Percentiles rank a stretch among this genome's conserved stretches.
Evolutionary conservation across 2,888 invertebrate species (phyloP).

Genomic region (Leucoma salicis): DNA sequence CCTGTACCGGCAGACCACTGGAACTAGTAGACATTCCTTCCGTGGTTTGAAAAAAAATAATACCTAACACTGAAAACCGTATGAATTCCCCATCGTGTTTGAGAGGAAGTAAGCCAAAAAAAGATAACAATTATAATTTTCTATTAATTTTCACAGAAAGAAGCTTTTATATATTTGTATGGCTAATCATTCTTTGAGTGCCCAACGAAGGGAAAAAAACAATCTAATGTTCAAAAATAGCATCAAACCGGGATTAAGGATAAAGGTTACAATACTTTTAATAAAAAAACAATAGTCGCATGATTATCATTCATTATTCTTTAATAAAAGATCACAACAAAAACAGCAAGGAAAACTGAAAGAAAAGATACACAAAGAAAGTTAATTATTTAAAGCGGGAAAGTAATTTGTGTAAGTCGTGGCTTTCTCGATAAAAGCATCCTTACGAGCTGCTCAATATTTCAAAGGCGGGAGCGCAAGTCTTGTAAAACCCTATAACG

Average conservation of each 20-base stretch:
- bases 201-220: no score
- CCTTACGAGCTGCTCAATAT: slow-evolving; percentile 25
- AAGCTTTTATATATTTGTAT: no score
- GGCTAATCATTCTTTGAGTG: no score
- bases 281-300: neutral
- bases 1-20: no score
- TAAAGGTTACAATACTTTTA: slow-evolving; percentile 4
- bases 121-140: no score
- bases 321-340: slow-evolving; percentile 9
- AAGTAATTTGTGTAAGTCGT: slow-evolving; percentile 19
- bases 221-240: no score
- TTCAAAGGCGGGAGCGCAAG: slow-evolving; percentile 20
- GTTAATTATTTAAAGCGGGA: slow-evolving; percentile 20
- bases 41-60: no score
- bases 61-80: no score
- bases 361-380: slow-evolving; percentile 10
- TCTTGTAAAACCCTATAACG: slow-evolving; percentile 28
- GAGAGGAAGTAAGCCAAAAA: no score
- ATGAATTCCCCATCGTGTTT: no score
- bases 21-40: no score
- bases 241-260: neutral
- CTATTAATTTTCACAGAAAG: no score
- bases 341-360: slow-evolving; percentile 4
- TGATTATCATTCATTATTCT: slow-evolving; percentile 7
- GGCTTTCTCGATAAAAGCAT: slow-evolving; percentile 19